Conservation (phyloP, 2,888 invertebrate species). For the Hirtodrosophila duncani region DNA sequence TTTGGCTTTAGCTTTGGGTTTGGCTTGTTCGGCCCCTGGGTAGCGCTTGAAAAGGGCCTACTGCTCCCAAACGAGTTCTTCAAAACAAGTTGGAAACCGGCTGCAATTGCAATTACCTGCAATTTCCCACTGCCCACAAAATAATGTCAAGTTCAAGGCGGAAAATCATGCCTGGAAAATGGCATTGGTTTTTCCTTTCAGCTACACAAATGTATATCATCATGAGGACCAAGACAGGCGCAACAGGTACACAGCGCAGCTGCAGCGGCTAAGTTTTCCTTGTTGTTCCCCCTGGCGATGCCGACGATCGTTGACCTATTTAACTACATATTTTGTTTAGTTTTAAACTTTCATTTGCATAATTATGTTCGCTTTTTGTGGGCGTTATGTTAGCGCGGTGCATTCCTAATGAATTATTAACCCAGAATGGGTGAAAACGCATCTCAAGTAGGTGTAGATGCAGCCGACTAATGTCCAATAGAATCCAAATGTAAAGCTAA, state of each 20-base stretch:
- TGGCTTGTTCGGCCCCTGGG: constrained; percentile 1
- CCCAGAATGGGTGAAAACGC: constrained; percentile 48
- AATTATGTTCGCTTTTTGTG: constrained; percentile 5
- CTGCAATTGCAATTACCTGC: constrained; percentile 1
- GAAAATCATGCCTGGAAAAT: constrained; percentile 3
- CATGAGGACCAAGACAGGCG: too few species aligned
- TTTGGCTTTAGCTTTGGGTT: too few species aligned
- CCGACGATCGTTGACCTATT: constrained; percentile 47
- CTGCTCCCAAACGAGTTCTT: constrained; percentile 21
- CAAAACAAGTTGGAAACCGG: not conserved
- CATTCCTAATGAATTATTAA: constrained; percentile 54
- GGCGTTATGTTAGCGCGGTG: constrained; percentile 11
- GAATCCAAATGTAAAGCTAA: constrained; percentile 40
- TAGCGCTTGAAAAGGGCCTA: constrained; percentile 10
- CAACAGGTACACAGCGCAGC: too few species aligned
- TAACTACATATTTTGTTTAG: constrained; percentile 42
- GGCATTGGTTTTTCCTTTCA: not conserved
- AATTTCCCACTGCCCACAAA: not conserved
- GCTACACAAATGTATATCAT: too few species aligned
- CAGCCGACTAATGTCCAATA: constrained; percentile 11
- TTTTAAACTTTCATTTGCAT: constrained; percentile 46
- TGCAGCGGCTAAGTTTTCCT: not conserved
- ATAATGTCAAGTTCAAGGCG: too few species aligned
- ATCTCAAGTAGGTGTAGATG: constrained; percentile 17
- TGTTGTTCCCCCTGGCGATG: not conserved